Percentiles rank a stretch among this genome's conserved stretches.
phyloP scores from a whole-genome alignment of 2,113 vertebrate species.

The Barbus barbus region DNA sequence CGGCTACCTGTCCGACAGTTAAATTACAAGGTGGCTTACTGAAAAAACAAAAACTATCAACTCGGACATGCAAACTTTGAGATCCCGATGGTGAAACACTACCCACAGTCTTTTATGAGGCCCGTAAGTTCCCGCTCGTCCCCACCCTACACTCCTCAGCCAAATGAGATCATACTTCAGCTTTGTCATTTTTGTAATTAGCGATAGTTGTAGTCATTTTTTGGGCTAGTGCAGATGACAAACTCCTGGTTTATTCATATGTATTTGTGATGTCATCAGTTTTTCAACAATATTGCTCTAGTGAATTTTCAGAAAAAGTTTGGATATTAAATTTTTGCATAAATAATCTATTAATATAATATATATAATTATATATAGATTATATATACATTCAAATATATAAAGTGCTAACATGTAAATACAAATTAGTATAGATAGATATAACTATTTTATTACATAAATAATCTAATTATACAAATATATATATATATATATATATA shows the following conservation, averaged over 20 bases:
- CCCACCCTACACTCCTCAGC: not conserved
- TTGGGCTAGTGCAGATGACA: not conserved
- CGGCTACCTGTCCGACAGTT: constrained; percentile 15
- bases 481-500: too few species aligned
- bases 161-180: not conserved
- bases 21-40: not conserved
- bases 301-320: too few species aligned
- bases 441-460: too few species aligned
- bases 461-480: too few species aligned
- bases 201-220: not conserved
- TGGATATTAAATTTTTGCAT: too few species aligned
- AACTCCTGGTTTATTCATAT: not conserved
- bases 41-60: not conserved
- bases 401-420: too few species aligned
- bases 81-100: not conserved
- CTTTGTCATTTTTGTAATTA: not conserved
- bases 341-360: too few species aligned
- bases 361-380: too few species aligned
- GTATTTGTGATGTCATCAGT: not conserved
- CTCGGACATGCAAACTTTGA: not conserved
- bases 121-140: not conserved
- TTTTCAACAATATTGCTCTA: too few species aligned
- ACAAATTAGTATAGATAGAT: too few species aligned
- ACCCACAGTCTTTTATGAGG: not conserved
- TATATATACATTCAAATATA: too few species aligned